These are phyloP conservation scores for Temnothorax nylanderi DNA, from an alignment of 1,140 invertebrate species.

Conservation along the genomic window DNA sequence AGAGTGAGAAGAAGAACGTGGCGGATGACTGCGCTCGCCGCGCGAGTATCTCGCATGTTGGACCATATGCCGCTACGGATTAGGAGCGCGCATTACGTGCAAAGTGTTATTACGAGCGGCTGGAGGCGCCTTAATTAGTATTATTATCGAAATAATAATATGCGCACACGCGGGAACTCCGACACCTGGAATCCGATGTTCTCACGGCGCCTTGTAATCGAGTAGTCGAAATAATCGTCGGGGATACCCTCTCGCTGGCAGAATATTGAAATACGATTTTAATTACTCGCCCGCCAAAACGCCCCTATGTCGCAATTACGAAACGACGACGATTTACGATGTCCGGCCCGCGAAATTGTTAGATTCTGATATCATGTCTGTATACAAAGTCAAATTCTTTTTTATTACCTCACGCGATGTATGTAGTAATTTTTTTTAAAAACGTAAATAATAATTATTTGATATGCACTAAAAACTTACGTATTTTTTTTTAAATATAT, in stretches of 20 bases:
- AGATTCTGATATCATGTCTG: not conserved
- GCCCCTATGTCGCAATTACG: conserved; percentile 22
- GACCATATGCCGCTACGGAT: conserved; percentile 73
- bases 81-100: conserved; percentile 69
- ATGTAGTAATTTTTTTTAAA: not conserved
- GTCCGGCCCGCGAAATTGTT: conserved; percentile 7
- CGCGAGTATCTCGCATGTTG: conserved; percentile 58
- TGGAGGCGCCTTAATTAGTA: conserved; percentile 70
- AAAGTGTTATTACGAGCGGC: conserved; percentile 68
- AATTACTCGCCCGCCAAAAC: conserved; percentile 41
- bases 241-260: conserved; percentile 14
- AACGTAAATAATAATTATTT: not conserved
- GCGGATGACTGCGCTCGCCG: conserved; percentile 9
- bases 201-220: conserved; percentile 33
- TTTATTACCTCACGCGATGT: not conserved
- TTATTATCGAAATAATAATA: conserved; percentile 73
- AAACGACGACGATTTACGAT: conserved; percentile 36
- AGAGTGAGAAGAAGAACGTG: conserved; percentile 40
- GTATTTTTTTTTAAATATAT: not conserved
- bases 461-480: not conserved
- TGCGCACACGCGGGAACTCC: conserved; percentile 45
- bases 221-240: conserved; percentile 42
- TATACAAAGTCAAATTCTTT: not conserved
- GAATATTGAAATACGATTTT: conserved; percentile 56
- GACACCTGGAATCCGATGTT: conserved; percentile 70